Evolutionary conservation across 2,797 vertebrate species (phyloP).

Genomic region (Iguana delicatissima): DNA sequence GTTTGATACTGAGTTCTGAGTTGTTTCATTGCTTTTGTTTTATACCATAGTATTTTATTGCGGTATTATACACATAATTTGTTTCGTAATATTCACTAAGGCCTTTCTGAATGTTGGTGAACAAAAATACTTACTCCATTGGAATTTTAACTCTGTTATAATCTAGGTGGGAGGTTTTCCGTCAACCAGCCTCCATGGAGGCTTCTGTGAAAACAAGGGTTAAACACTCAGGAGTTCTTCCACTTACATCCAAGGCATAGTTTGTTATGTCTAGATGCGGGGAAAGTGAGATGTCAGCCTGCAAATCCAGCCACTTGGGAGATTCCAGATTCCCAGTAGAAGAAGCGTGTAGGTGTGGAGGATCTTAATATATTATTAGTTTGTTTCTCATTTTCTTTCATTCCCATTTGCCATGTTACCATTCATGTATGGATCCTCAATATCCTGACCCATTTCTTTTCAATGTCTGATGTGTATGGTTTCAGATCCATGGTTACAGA

Average conservation of each 20-base stretch:
- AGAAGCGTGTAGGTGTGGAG: background rate
- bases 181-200: background rate
- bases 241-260: background rate
- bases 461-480: constrained; percentile 59
- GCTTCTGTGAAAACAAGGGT: background rate
- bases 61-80: constrained; percentile 24
- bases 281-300: background rate
- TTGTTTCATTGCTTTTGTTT: constrained; percentile 25
- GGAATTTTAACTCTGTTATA: background rate
- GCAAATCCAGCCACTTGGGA: too few relatives aligned
- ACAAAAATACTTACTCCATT: background rate
- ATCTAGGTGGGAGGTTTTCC: background rate
- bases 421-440: background rate
- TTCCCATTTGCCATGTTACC: background rate
- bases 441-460: constrained; percentile 35
- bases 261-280: background rate
- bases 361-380: background rate
- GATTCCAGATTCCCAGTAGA: background rate
- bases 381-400: background rate
- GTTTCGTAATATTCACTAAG: constrained; percentile 13
- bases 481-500: constrained; percentile 87
- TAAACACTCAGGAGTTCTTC: background rate
- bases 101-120: constrained; percentile 11
- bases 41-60: background rate
- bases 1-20: constrained; percentile 46